Evolutionary conservation across 2,888 invertebrate species (phyloP).

Genomic region (Girardia tigrina): DNA sequence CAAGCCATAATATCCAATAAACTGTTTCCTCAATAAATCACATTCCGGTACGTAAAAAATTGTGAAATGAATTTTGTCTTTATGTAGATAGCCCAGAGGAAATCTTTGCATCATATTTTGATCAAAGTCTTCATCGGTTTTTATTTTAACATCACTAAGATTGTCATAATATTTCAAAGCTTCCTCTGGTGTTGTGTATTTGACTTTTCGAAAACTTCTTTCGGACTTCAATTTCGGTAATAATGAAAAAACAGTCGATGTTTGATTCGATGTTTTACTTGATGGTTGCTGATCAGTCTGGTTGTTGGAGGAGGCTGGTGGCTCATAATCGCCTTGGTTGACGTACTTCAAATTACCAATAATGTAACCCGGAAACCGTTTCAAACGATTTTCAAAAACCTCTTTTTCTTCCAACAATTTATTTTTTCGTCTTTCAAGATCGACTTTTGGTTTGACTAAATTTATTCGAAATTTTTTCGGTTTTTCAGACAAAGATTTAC

Average conservation of each 20-base stretch:
- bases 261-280: too few relatives aligned
- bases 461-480: neutral
- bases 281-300: neutral
- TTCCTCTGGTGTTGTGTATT: neutral
- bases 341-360: neutral
- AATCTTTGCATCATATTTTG: neutral
- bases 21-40: neutral
- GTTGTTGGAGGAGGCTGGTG: neutral
- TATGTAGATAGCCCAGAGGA: neutral
- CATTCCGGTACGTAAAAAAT: neutral
- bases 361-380: neutral
- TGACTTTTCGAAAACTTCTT: neutral
- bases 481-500: neutral
- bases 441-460: neutral
- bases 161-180: neutral
- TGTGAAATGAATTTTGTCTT: neutral
- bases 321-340: neutral
- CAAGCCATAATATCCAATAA: neutral
- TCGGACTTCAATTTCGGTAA: neutral
- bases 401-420: neutral
- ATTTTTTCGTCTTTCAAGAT: neutral
- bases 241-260: neutral
- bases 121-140: neutral
- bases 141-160: neutral
- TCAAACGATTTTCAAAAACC: neutral